Evolutionary conservation across 2,888 invertebrate species (phyloP), one percentile per base, ranked within the genome.

Genomic region (Epirrhoe alternata): DNA sequence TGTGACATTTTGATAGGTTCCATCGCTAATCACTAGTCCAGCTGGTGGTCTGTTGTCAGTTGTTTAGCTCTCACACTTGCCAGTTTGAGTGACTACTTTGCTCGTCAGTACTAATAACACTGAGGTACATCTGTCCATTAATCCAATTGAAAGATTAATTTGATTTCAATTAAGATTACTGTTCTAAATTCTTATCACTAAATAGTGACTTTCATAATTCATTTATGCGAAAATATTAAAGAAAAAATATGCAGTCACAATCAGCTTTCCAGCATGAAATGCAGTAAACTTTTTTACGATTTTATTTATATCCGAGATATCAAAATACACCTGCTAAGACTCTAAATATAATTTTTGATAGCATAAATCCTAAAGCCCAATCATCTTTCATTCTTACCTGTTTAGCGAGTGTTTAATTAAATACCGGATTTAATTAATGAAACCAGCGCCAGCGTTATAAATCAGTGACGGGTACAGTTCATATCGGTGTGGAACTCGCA

Each of bases 401-500:
- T 33, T 58, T 47, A 59, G 64, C 47, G 53, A 35, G 10, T 56
- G 52, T 58, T 61, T 65, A 61, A 66, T 61, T 53, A 57, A 66
- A 56, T 51, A 60, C 38, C 42, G 14, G 59, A 55, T 65, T 55
- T 61, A 65, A 65, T 67, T 51, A 63, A 60, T 60, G 16, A 38
- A 56, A 17, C 24, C n/a, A 31, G 17, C 52, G 55, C 24, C n/a
- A 31, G 17, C 52, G 55, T 59, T 50, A 63, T 63, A 57, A 63
- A 62, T 66, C 53, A 54, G 63, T 49, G 60, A 47, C 63, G 61
- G 53, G 55, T 54, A 24, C 59, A 54, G 49, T 64, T 45, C 54
- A 47, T 60, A 64, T 59, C n/a, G 61, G 53, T 51, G 63, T 50
- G 67, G 60, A 52, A 64, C 59, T 68, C 69, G 72, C 86, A 87